Evolutionary conservation across 1,140 invertebrate species (phyloP), one percentile per base, ranked within the genome.

Genomic region (Heliconius eleuchia): DNA sequence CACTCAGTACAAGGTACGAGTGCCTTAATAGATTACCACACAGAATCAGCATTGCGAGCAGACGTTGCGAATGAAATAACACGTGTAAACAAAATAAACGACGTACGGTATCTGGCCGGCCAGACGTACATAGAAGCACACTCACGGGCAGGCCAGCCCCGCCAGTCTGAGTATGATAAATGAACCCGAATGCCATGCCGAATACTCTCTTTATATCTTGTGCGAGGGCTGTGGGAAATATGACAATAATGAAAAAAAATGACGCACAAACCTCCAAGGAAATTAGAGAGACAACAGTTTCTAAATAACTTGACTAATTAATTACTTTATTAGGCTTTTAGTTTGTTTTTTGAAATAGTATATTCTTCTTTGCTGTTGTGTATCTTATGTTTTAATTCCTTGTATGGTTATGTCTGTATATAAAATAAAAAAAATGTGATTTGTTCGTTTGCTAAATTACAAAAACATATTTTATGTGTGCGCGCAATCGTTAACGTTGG

Each of bases 81-180:
- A 88, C 83, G 79, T 89, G 88, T 90, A 89, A 90, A 89, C 83
- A 87, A 93, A 92, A 90, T 86, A 91, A 92, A 91, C 83, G 84
- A 85, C 72, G 16, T 71, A 71, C 52, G 74, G 78, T 85, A 87
- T 88, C 85, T 84, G 80, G 72, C 73, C 77, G 80, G 66, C 78
- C 85, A 89, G 89, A 85, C 86, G 82, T 86, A 94, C 91, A 94
- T 84, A 89, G 87, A 84, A 92, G 91, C 85, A 89, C 91, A 92
- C 89, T 94, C 90, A 91, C 85, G 79, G 71, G 76, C 83, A 82
- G 82, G 70, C 57, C 83, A 82, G 76, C 78, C 82, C 83, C 86
- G 78, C 70, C 83, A 82, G 76, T 81, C 82, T 83, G 87, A 89
- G 86, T 89, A 91, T 94, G 91, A 94, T 91, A 92, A 92, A 94